Evolutionary conservation across 2,113 vertebrate genomes (phyloP).

Genomic region (Megaptera novaeangliae): DNA sequence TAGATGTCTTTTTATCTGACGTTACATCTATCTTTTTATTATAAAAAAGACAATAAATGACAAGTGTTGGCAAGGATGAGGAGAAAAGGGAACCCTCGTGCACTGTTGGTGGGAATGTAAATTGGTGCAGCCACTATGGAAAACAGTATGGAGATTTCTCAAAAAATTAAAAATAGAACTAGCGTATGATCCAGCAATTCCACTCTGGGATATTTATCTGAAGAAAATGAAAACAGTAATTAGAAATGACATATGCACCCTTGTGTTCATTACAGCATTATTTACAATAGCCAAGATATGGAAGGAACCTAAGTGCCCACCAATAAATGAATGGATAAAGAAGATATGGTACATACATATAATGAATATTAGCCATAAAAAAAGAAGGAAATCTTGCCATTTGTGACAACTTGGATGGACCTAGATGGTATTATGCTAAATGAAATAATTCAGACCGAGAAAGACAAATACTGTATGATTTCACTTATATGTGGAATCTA

Average conservation of each 20-base stretch:
- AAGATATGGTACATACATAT: neutral
- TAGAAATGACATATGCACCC: neutral
- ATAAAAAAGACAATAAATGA: neutral
- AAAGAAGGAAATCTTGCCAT: neutral
- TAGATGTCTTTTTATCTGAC: too few species aligned
- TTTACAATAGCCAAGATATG: neutral
- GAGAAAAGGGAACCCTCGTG: accelerated
- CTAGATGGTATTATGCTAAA: neutral
- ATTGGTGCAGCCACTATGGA: neutral
- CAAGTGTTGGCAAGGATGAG: neutral
- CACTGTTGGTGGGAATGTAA: neutral
- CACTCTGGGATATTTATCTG: neutral
- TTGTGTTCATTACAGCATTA: neutral
- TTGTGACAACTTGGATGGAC: neutral
- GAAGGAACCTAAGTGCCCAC: neutral
- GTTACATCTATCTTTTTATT: neutral
- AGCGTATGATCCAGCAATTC: neutral
- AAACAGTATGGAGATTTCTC: neutral
- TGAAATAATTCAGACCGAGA: neutral
- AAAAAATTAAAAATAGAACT: neutral
- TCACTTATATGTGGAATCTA: neutral
- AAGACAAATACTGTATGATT: neutral
- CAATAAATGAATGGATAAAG: neutral
- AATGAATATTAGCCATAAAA: neutral
- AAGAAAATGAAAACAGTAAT: neutral